Evolutionary conservation across 2,113 vertebrate genomes (phyloP).

Genomic region (Microcebus griseorufus): DNA sequence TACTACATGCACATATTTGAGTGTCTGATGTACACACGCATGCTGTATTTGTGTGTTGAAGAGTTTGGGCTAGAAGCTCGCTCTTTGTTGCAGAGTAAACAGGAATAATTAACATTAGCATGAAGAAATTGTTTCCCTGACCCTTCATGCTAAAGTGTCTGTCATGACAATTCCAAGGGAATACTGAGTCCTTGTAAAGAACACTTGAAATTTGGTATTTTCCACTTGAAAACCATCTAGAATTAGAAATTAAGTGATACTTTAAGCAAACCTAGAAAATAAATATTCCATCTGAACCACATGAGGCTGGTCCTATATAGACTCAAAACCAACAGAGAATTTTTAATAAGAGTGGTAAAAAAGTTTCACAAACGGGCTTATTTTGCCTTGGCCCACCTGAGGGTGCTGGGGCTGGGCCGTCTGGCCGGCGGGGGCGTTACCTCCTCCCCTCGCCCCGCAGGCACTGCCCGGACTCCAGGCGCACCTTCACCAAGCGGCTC

Average conservation of each 20-base stretch:
- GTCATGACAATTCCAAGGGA: neutral
- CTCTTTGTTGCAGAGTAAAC: neutral
- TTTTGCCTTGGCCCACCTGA: neutral
- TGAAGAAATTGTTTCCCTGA: too few relatives aligned
- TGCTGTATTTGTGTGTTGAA: neutral
- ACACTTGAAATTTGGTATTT: neutral
- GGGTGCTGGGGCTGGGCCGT: accelerated
- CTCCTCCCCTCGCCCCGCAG: slow-evolving; percentile 76
- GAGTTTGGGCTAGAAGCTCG: too few relatives aligned
- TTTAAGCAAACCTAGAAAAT: neutral
- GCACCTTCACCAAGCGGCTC: slow-evolving; percentile 93
- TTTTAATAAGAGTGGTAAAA: neutral
- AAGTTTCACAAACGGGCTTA: neutral
- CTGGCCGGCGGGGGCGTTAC: neutral
- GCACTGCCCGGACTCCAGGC: slow-evolving; percentile 92
- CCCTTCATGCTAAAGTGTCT: too few relatives aligned
- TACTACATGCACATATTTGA: accelerated
- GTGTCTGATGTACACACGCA: accelerated
- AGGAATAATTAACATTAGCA: accelerated
- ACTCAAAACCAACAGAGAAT: neutral
- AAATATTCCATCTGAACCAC: neutral
- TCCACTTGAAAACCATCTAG: neutral
- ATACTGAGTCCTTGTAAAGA: neutral
- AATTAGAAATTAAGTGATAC: neutral
- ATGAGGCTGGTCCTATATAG: neutral